Percentiles rank a stretch among this genome's conserved stretches.
These are phyloP conservation scores for Drosophila trapezifrons DNA, from an alignment of 1,140 invertebrate genomes.

Conservation along the genomic window DNA sequence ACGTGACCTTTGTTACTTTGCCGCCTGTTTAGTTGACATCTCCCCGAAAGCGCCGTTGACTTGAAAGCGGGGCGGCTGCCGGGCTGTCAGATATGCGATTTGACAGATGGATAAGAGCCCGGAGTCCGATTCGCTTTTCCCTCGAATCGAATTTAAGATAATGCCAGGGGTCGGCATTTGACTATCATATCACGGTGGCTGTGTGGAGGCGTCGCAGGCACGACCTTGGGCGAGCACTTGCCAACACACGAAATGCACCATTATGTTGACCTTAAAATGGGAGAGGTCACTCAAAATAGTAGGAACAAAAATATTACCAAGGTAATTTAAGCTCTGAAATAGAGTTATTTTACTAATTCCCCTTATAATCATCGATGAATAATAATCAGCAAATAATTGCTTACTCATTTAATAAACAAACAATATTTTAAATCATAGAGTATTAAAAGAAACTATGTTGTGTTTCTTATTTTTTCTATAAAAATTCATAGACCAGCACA, in stretches of 20 bases:
- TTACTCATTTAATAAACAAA: no score
- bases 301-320: no score
- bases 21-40: slow-evolving; percentile 52
- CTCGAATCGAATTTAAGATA: slow-evolving; percentile 47
- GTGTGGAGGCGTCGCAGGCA: slow-evolving; percentile 29
- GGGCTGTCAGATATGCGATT: slow-evolving; percentile 38
- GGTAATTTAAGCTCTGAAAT: no score
- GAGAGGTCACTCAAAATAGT: not conserved
- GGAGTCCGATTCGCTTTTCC: slow-evolving; percentile 25
- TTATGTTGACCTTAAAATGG: not conserved
- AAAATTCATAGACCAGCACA: no score
- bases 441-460: no score
- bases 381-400: no score
- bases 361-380: no score
- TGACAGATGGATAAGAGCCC: slow-evolving; percentile 51
- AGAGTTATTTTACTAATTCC: no score
- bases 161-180: slow-evolving; percentile 45
- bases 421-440: no score
- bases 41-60: slow-evolving; percentile 43
- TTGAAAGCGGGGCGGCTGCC: slow-evolving; percentile 58
- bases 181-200: slow-evolving; percentile 31
- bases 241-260: not conserved
- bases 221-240: slow-evolving; percentile 38
- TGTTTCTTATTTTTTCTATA: no score
- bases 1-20: slow-evolving; percentile 73